Conservation (phyloP, 2,797 vertebrate species). For the Amblyopsis hoosieri region DNA sequence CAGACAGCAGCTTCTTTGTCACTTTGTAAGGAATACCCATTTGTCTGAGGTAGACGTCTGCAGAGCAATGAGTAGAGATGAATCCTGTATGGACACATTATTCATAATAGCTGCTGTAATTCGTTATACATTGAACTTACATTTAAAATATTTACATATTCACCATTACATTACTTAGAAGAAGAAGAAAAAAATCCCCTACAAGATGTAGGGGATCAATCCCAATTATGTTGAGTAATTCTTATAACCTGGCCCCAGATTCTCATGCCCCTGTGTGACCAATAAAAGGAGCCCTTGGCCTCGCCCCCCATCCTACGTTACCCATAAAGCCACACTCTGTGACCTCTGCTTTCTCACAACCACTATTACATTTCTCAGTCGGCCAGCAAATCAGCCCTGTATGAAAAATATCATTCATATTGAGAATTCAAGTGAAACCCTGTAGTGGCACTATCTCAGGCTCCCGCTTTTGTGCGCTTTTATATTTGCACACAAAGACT, state of each 20-base stretch:
- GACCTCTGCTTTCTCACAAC: constrained; percentile 70
- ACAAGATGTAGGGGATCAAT: constrained; percentile 9
- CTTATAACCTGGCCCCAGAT: constrained; percentile 37
- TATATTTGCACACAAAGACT: constrained; percentile 75
- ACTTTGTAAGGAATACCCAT: constrained; percentile 41
- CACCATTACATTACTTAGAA: constrained; percentile 7
- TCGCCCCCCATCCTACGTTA: constrained; percentile 26
- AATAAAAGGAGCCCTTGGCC: constrained; percentile 32
- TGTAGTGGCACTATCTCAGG: constrained; percentile 63
- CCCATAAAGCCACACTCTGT: constrained; percentile 42
- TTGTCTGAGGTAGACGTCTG: constrained; percentile 26
- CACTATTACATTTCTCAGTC: constrained; percentile 19
- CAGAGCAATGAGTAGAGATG: constrained; percentile 56
- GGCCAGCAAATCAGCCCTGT: constrained; percentile 55
- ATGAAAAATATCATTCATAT: constrained; percentile 63
- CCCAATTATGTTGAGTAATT: constrained; percentile 35
- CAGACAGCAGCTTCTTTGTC: constrained; percentile 45
- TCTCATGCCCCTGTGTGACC: constrained; percentile 68
- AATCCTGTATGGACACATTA: constrained; percentile 37
- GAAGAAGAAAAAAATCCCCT: constrained; percentile 3
- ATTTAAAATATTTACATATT: constrained; percentile 25
- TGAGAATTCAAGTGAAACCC: constrained; percentile 51
- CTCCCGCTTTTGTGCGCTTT: constrained; percentile 71
- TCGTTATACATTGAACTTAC: constrained; percentile 45
- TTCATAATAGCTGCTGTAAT: constrained; percentile 50